phyloP scores from a whole-genome alignment of 2,113 vertebrate genomes.

The Menidia beryllina region DNA sequence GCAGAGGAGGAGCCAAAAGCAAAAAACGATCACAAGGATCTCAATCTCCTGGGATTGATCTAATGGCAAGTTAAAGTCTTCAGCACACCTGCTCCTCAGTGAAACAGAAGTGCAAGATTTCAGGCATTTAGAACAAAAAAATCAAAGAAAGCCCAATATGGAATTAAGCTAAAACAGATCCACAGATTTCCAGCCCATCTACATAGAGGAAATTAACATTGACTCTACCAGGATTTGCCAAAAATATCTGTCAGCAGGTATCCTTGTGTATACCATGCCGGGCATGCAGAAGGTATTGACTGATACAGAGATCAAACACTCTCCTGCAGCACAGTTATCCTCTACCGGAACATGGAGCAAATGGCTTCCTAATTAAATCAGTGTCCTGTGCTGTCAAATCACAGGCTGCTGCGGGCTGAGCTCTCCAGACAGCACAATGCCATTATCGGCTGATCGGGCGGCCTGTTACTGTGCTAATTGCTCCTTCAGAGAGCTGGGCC shows the following conservation, averaged over 20 bases:
- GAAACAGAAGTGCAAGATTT: conserved; percentile 11
- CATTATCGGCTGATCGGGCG: conserved; percentile 90
- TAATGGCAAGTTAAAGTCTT: conserved; percentile 68
- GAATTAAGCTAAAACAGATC: conserved; percentile 2
- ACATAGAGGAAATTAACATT: conserved; percentile 33
- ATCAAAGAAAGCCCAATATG: too few species aligned
- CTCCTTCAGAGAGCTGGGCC: conserved; percentile 83
- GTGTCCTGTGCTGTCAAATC: conserved; percentile 90
- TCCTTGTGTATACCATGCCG: conserved; percentile 46
- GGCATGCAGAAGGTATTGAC: conserved; percentile 74
- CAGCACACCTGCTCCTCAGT: conserved; percentile 70
- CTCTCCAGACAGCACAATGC: conserved; percentile 84
- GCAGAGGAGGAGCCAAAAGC: conserved; percentile 89
- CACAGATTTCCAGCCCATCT: conserved; percentile 13
- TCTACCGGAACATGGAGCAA: conserved; percentile 87
- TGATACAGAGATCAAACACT: conserved; percentile 74
- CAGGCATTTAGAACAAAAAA: conserved; percentile 4
- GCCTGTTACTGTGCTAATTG: conserved; percentile 90
- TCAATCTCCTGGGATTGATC: conserved; percentile 64
- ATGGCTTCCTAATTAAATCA: conserved; percentile 97
- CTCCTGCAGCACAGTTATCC: conserved; percentile 82
- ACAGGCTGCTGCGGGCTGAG: conserved; percentile 83
- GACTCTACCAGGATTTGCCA: conserved; percentile 25
- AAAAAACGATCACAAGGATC: conserved; percentile 74
- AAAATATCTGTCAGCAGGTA: conserved; percentile 56